These are phyloP conservation scores for Pogona vitticeps DNA, from an alignment of 2,113 vertebrate species.

Conservation along the genomic window DNA sequence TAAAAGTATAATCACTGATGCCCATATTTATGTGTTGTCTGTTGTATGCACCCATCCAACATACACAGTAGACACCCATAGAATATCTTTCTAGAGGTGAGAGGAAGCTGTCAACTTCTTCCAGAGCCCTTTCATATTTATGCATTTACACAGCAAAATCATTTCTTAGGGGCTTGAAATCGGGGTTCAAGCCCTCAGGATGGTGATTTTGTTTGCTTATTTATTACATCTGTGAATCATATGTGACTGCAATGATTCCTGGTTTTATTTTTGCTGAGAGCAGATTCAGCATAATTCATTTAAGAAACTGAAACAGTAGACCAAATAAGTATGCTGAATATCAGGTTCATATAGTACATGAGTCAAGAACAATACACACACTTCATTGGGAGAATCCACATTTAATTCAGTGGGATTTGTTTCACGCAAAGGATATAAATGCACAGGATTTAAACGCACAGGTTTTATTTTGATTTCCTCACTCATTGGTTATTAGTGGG, in stretches of 20 bases:
- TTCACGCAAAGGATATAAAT: not conserved
- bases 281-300: not conserved
- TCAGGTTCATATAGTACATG: not conserved
- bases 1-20: not conserved
- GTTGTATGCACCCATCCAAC: not conserved
- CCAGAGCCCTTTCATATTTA: constrained; percentile 11
- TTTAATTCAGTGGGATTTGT: not conserved
- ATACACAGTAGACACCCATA: not conserved
- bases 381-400: not conserved
- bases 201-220: not conserved
- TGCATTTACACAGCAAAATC: not conserved
- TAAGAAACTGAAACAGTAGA: not conserved
- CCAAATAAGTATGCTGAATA: not conserved
- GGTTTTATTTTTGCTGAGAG: not conserved
- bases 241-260: not conserved
- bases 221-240: not conserved
- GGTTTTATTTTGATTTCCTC: not conserved
- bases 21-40: constrained; percentile 8
- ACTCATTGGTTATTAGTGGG: constrained; percentile 37
- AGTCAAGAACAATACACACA: not conserved
- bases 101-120: not conserved
- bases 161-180: not conserved
- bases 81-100: not conserved
- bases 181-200: not conserved
- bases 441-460: not conserved